Base-by-base conservation (phyloP, 1,140 invertebrate genomes). In the Drosophila leontia region DNA sequence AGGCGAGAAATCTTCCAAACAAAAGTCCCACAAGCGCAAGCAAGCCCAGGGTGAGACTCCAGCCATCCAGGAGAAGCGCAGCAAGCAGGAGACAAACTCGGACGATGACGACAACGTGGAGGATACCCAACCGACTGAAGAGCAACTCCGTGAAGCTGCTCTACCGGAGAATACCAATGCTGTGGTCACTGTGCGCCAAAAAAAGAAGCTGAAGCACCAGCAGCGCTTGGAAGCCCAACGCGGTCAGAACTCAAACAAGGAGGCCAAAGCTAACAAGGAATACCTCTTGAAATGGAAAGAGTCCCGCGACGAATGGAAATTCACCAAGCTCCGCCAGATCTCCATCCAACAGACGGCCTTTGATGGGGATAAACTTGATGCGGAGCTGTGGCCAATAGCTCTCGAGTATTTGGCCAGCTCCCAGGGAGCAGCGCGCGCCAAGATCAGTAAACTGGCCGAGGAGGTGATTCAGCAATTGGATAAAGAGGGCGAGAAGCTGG, bases 321-420 rank as follows among this genome's bases (percentile, higher is more conserved):
- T 96, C 91, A 95, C 95, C 86, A 97, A 96, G 91, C 80, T 95
- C 2, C 95, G 94, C 63, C 96, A 97, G 92, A 94, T 95, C n/a
- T 96, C 96, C 94, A 92, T 97, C 23, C 94, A 95, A 44, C 95
- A 96, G 75, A 94, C 96, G 81, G 94, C 96, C 75, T 94, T 96
- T 51, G 94, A 95, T 76, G 80, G 94, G 45, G 80, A 92, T 7
- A 93, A 94, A 62, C 82, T 97, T 5, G 93, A 94, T 15, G 93
- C 95, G 37, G 91, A 94, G 35, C 91, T 94, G 64, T 96, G 95
- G 94, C 93, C 94, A 19, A 93, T 94, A 8, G 93, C 96, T n/a
- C 76, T 96, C 23, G 95, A 96, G 82, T 97, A 97, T 84, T 95
- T 96, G 84, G 94, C 95, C 75, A 94, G 94, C 5, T 94, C 95